phyloP scores from a whole-genome alignment of 2,888 invertebrate genomes.

The Sturmia bella region DNA sequence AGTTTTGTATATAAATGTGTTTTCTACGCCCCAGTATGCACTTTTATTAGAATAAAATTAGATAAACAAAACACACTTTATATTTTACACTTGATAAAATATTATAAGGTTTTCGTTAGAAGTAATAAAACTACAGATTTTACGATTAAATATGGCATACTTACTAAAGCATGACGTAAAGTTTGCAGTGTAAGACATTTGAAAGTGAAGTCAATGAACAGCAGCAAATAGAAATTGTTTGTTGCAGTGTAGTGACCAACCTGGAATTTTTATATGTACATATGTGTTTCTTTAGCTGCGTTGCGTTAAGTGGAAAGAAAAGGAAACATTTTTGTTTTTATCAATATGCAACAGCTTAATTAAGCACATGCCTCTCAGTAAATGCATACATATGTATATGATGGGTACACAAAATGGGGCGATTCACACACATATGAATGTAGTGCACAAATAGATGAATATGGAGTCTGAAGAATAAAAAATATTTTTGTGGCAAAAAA shows the following conservation, averaged over 20 bases:
- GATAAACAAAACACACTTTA: slow-evolving; percentile 36
- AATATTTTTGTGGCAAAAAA: no score
- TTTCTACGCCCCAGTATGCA: background rate
- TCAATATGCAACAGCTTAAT: no score
- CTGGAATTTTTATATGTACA: slow-evolving; percentile 41
- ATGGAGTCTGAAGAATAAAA: no score
- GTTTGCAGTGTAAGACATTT: slow-evolving; percentile 56
- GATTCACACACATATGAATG: no score
- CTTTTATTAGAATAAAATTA: background rate
- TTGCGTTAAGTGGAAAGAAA: background rate
- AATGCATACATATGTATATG: no score
- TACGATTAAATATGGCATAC: slow-evolving; percentile 52
- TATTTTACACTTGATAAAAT: slow-evolving; percentile 64
- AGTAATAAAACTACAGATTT: slow-evolving; percentile 53
- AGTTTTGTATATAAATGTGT: slow-evolving; percentile 49
- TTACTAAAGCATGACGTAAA: slow-evolving; percentile 64
- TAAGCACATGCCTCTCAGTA: no score
- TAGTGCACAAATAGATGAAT: no score
- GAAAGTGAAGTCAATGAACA: slow-evolving; percentile 61
- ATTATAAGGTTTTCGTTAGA: slow-evolving; percentile 55
- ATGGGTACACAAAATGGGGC: no score
- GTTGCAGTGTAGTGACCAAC: slow-evolving; percentile 54
- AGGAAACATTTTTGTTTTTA: background rate
- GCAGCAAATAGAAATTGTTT: slow-evolving; percentile 49
- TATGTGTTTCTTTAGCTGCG: slow-evolving; percentile 26